These are phyloP conservation scores for Darevskia mixta DNA, from an alignment of 2,797 vertebrate genomes.

Conservation along the genomic window DNA sequence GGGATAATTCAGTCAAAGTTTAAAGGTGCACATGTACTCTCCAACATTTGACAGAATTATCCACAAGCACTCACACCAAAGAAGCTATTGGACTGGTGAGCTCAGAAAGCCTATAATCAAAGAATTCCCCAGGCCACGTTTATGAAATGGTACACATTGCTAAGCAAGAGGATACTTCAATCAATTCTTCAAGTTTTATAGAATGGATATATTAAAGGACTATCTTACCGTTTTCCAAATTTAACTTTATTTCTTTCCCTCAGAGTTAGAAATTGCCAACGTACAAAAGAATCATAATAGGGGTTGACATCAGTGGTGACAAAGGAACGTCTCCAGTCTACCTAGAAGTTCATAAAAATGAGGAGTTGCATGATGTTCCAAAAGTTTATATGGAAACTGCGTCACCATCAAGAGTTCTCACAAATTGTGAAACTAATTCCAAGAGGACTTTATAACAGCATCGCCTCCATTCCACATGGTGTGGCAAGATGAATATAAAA, in stretches of 20 bases:
- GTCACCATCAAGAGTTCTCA: neutral
- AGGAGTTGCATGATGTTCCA: neutral
- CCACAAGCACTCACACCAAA: neutral
- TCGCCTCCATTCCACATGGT: neutral
- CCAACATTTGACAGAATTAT: neutral
- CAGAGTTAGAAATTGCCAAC: constrained; percentile 94
- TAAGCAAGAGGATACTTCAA: neutral
- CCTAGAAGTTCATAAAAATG: constrained; percentile 73
- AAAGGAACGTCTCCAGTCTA: constrained; percentile 98
- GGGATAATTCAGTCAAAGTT: neutral
- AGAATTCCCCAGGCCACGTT: fast-evolving
- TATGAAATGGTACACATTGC: neutral
- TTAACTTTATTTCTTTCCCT: constrained; percentile 96
- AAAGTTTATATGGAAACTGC: constrained; percentile 2
- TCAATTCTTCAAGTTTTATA: neutral
- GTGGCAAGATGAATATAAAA: neutral
- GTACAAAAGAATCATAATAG: constrained; percentile 96
- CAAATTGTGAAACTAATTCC: neutral
- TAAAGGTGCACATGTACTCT: neutral
- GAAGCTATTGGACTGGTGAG: fast-evolving
- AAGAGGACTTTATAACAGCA: neutral
- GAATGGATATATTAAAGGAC: neutral
- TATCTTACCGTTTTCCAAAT: constrained; percentile 93
- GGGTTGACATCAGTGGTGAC: constrained; percentile 96
- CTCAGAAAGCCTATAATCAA: neutral